These are phyloP conservation scores for Pica pica DNA, from an alignment of 2,113 vertebrate species.

Conservation along the genomic window DNA sequence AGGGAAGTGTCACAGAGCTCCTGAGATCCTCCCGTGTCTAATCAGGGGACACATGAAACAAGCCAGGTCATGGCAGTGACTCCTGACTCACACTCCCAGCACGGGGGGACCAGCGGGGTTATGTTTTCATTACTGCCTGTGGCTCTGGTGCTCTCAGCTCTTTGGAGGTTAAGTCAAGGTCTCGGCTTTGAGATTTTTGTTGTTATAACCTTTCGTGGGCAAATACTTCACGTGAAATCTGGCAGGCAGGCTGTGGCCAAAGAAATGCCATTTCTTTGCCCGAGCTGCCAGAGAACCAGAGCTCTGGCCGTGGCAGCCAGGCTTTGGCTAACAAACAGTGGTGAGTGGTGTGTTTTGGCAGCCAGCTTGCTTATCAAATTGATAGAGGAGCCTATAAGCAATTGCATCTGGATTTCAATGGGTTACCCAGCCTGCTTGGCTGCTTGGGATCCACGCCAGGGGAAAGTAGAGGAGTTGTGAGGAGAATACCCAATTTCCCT, in stretches of 20 bases:
- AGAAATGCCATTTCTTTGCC: conserved; percentile 3
- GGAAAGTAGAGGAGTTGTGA: conserved; percentile 56
- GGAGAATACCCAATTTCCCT: conserved; percentile 66
- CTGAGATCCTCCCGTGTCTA: background rate
- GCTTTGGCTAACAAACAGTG: background rate
- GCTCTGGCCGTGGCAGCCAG: background rate
- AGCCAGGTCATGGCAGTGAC: background rate
- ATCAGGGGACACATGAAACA: background rate
- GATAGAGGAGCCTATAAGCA: conserved; percentile 38
- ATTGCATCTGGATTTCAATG: conserved; percentile 65
- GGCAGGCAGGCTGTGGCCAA: background rate
- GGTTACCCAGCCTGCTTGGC: conserved; percentile 49
- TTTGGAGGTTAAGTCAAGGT: conserved; percentile 47
- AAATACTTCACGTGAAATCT: background rate
- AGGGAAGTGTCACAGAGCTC: background rate
- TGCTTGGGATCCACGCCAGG: conserved; percentile 58
- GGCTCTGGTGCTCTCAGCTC: conserved; percentile 20
- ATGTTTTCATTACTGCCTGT: conserved; percentile 40
- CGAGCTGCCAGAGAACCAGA: background rate
- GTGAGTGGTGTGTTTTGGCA: background rate
- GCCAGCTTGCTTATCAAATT: conserved; percentile 31
- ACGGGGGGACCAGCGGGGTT: background rate
- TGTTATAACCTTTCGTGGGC: background rate
- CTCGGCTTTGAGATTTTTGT: conserved; percentile 40
- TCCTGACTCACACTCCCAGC: background rate